phyloP scores from a whole-genome alignment of 2,888 invertebrate species.

The Dicyrtoma fusca region DNA sequence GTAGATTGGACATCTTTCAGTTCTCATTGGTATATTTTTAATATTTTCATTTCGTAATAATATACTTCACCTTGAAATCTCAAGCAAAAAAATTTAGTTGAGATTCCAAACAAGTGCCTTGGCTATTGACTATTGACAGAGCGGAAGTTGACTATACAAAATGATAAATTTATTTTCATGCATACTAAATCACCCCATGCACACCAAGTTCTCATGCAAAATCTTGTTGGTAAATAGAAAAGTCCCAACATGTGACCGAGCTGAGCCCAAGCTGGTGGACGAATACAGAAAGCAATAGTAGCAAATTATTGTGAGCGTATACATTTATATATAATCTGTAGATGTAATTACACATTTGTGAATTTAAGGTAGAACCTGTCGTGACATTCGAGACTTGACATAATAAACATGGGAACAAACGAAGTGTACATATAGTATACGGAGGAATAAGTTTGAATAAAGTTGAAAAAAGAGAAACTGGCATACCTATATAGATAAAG shows the following conservation, averaged over 20 bases:
- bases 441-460: conserved; percentile 17
- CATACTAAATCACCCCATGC: conserved; percentile 2
- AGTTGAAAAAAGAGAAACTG: conserved; percentile 12
- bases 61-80: conserved; percentile 7
- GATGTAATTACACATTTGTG: too few species aligned
- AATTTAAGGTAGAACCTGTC: too few species aligned
- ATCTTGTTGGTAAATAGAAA: neutral
- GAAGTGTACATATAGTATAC: conserved; percentile 26
- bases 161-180: conserved; percentile 3
- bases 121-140: conserved; percentile 15
- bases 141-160: conserved; percentile 17
- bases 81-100: neutral
- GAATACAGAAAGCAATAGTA: too few species aligned
- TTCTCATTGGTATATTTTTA: conserved; percentile 9
- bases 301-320: too few species aligned
- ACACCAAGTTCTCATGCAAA: neutral
- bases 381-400: conserved; percentile 30
- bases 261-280: too few species aligned
- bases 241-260: neutral
- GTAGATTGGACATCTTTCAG: too few species aligned
- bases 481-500: conserved; percentile 30
- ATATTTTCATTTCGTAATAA: conserved; percentile 11
- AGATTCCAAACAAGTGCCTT: neutral
- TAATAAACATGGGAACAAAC: conserved; percentile 8
- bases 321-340: too few species aligned